These are phyloP conservation scores for Acomys russatus DNA, from an alignment of 2,797 vertebrate genomes.

Conservation along the genomic window DNA sequence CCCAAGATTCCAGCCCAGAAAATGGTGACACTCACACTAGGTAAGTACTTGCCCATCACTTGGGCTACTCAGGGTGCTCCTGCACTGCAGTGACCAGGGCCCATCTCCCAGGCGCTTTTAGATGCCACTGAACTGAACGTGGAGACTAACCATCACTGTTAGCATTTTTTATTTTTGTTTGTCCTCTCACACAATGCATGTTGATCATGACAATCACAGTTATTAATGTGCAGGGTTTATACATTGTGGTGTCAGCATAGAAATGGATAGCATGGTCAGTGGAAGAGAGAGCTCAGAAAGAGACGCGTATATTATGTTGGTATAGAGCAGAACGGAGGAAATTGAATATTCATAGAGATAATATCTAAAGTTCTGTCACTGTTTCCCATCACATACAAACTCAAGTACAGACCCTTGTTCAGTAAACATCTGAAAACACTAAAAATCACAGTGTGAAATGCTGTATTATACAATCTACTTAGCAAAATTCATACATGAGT, in stretches of 20 bases:
- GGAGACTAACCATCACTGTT: neutral
- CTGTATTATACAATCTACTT: neutral
- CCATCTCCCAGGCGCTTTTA: neutral
- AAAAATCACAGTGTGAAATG: slow-evolving; percentile 4
- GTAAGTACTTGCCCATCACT: neutral
- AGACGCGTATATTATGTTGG: neutral
- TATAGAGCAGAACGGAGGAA: neutral
- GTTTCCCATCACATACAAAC: neutral
- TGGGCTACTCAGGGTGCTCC: neutral
- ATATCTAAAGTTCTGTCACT: neutral
- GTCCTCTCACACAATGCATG: neutral
- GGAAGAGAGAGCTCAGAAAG: slow-evolving; percentile 26
- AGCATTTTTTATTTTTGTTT: neutral
- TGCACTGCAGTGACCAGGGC: neutral
- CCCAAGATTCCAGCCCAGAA: neutral
- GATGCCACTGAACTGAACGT: too few species aligned
- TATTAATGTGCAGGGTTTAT: slow-evolving; percentile 39
- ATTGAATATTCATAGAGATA: neutral
- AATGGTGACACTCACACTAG: neutral
- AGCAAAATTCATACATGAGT: neutral
- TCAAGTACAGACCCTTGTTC: neutral
- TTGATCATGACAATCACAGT: neutral
- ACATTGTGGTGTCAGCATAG: neutral
- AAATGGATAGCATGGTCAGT: neutral
- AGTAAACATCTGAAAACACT: slow-evolving; percentile 9